A percentile compares a stretch with the other conserved stretches of the same genome.
Conservation (phyloP, 2,113 vertebrate genomes). For the Vidua macroura region DNA sequence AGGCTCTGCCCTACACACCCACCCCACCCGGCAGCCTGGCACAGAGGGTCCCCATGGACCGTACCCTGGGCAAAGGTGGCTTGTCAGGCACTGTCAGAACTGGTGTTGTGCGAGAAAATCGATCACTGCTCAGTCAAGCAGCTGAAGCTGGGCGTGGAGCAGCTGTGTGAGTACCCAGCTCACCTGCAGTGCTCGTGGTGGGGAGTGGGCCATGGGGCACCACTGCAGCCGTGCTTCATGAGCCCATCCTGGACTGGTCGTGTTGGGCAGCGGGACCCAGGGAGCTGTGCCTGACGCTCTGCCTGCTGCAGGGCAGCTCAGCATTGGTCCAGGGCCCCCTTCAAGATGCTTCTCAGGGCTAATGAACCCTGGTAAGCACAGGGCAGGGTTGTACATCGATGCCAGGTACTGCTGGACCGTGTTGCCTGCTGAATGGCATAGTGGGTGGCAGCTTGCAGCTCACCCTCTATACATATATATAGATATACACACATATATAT, state of each 20-base stretch:
- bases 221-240: rapidly evolving
- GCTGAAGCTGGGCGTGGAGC: not conserved
- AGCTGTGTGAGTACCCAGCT: rapidly evolving
- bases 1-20: not conserved
- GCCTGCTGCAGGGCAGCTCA: not conserved
- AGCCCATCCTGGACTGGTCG: not conserved
- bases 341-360: not conserved
- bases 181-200: rapidly evolving
- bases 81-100: not conserved
- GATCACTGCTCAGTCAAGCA: not conserved
- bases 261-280: rapidly evolving
- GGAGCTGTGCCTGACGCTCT: not conserved
- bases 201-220: not conserved
- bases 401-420: rapidly evolving
- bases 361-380: too few species aligned
- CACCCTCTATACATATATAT: not conserved
- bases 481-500: not conserved
- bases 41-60: rapidly evolving
- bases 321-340: rapidly evolving
- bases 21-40: not conserved
- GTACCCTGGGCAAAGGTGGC: not conserved
- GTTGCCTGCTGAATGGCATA: not conserved
- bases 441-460: not conserved
- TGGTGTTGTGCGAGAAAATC: not conserved
- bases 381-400: not conserved